Percentiles rank a stretch among this genome's conserved stretches.
phyloP scores from a whole-genome alignment of 2,888 invertebrate species.

The Altica lythri region DNA sequence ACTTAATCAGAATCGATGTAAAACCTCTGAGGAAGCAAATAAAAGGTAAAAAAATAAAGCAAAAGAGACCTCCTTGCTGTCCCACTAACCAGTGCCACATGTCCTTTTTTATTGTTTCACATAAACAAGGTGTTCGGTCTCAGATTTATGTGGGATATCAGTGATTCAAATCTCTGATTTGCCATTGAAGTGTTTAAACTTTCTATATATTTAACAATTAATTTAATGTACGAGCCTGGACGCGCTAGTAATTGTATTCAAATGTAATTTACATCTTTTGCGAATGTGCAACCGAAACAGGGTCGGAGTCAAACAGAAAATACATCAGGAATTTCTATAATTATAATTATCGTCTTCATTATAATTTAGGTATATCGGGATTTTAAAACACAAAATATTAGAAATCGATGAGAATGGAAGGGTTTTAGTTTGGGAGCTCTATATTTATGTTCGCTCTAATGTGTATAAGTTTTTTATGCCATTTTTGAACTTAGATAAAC shows the following conservation, averaged over 20 bases:
- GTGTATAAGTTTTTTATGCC: no score
- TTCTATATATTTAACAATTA: slow-evolving; percentile 57
- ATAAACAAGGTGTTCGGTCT: slow-evolving; percentile 56
- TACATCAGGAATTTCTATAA: no score
- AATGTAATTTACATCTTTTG: slow-evolving; percentile 50
- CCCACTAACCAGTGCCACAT: slow-evolving; percentile 40
- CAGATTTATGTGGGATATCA: slow-evolving; percentile 57
- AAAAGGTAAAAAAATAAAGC: slow-evolving; percentile 6
- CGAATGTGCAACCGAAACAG: slow-evolving; percentile 31
- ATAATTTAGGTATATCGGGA: no score
- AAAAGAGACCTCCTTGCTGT: slow-evolving; percentile 11
- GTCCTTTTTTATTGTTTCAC: slow-evolving; percentile 48
- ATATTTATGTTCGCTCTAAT: no score
- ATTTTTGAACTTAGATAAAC: no score
- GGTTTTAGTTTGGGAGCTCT: no score
- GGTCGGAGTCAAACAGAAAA: slow-evolving; percentile 22
- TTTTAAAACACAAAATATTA: no score
- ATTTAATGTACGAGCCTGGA: slow-evolving; percentile 55
- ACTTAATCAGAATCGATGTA: slow-evolving; percentile 14
- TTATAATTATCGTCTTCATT: no score
- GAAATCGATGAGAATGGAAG: no score
- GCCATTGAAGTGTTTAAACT: slow-evolving; percentile 58
- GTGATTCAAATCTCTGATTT: slow-evolving; percentile 57
- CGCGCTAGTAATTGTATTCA: slow-evolving; percentile 57
- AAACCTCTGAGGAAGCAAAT: slow-evolving; percentile 21